A percentile compares a stretch with the other conserved stretches of the same genome.
These are phyloP conservation scores for Cenopis cana DNA, from an alignment of 2,888 invertebrate species.

Conservation along the genomic window DNA sequence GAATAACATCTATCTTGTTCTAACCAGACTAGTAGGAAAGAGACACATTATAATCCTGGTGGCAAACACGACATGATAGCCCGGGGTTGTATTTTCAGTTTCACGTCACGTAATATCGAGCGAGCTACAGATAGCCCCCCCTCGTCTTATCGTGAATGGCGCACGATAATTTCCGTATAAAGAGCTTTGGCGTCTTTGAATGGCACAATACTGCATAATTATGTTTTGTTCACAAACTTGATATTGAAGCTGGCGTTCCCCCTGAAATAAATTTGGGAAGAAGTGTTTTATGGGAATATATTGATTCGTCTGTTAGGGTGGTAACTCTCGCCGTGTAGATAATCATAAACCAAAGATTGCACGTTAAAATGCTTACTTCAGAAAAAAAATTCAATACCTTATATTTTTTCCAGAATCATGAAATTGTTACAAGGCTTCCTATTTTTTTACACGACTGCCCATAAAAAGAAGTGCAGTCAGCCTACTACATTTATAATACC, in stretches of 20 bases:
- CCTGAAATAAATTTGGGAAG: constrained; percentile 17
- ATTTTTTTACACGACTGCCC: too few species aligned
- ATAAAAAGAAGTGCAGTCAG: too few species aligned
- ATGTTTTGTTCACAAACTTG: constrained; percentile 40
- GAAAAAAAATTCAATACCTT: neutral
- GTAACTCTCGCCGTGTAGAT: neutral
- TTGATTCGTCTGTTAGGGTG: neutral
- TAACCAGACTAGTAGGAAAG: constrained; percentile 13
- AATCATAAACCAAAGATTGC: neutral
- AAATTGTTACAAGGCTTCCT: too few species aligned
- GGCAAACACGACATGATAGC: constrained; percentile 23
- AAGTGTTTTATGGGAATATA: constrained; percentile 1
- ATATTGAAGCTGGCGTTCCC: constrained; percentile 20
- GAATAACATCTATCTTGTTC: constrained; percentile 11
- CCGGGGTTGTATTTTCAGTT: constrained; percentile 49
- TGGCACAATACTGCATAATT: constrained; percentile 38
- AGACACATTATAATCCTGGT: constrained; percentile 28
- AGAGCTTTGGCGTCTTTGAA: constrained; percentile 39
- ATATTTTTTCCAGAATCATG: neutral
- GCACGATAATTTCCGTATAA: constrained; percentile 51
- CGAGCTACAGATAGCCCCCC: constrained; percentile 54
- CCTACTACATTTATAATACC: too few species aligned
- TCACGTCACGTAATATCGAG: constrained; percentile 73
- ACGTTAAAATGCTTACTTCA: neutral
- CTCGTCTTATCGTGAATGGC: constrained; percentile 54